Percentiles rank a stretch among this genome's conserved stretches.
Conservation (phyloP, 2,888 invertebrate genomes). For the Campoplex nolae region DNA sequence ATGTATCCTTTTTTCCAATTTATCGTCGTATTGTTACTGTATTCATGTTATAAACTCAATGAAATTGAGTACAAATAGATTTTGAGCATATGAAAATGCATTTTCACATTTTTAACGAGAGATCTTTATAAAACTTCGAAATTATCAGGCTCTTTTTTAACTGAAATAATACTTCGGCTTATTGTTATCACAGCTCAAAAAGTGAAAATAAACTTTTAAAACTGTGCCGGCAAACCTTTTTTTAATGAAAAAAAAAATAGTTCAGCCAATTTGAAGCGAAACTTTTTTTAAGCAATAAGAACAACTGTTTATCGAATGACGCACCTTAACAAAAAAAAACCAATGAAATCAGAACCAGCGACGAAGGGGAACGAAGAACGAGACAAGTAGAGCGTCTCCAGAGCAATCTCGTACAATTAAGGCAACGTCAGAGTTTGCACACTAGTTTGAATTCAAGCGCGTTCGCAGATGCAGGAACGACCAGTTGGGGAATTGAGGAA, state of each 20-base stretch:
- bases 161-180: too few relatives aligned
- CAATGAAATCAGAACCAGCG: conserved; percentile 85
- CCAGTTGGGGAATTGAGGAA: conserved; percentile 84
- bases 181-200: too few relatives aligned
- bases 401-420: conserved; percentile 87
- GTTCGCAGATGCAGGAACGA: conserved; percentile 85
- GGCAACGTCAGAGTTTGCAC: conserved; percentile 85
- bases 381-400: conserved; percentile 87
- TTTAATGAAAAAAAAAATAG: too few relatives aligned
- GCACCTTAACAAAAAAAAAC: conserved; percentile 74
- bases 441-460: conserved; percentile 78
- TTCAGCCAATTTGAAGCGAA: too few relatives aligned
- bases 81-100: not conserved
- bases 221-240: too few relatives aligned
- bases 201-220: too few relatives aligned
- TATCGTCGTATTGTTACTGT: not conserved
- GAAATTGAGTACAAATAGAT: not conserved
- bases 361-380: conserved; percentile 88
- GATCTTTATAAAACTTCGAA: too few relatives aligned
- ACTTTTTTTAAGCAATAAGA: not conserved
- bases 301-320: not conserved
- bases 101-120: too few relatives aligned
- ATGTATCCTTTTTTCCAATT: conserved; percentile 84
- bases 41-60: not conserved
- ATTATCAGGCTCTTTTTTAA: too few relatives aligned